A percentile compares a stretch with the other conserved stretches of the same genome.
Conservation (phyloP, 2,113 vertebrate species). For the Scytalopus superciliaris region DNA sequence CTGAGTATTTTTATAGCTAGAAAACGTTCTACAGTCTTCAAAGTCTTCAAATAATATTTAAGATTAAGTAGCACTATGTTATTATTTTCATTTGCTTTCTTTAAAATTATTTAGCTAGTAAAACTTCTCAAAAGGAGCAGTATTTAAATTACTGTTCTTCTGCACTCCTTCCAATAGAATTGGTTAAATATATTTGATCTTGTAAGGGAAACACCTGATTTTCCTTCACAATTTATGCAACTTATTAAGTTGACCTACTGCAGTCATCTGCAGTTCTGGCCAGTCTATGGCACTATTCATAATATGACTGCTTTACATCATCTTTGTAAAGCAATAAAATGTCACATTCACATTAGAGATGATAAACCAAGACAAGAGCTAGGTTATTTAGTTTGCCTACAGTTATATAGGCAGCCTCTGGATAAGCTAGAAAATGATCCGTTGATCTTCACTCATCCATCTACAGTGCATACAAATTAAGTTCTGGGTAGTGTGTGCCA, state of each 20-base stretch:
- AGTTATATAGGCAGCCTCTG: neutral
- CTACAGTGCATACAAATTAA: neutral
- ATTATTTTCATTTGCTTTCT: neutral
- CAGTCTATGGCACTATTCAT: neutral
- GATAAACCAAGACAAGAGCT: neutral
- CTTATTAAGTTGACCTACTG: neutral
- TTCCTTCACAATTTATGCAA: neutral
- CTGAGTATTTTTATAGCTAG: neutral
- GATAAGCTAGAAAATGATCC: neutral
- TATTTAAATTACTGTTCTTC: neutral
- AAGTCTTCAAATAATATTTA: neutral
- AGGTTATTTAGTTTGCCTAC: neutral
- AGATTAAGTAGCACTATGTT: neutral
- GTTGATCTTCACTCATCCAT: neutral
- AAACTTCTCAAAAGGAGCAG: neutral
- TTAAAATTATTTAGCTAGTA: neutral
- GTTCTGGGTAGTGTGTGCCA: neutral
- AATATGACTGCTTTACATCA: neutral
- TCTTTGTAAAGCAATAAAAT: neutral
- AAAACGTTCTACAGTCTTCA: neutral
- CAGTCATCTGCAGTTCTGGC: neutral
- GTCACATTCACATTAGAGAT: neutral
- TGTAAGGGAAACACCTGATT: neutral
- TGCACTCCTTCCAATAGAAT: neutral
- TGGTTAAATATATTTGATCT: neutral